Percentiles rank a stretch among this genome's conserved stretches.
phyloP scores from a whole-genome alignment of 2,888 invertebrate species.

The Phrixothrix hirtus region DNA sequence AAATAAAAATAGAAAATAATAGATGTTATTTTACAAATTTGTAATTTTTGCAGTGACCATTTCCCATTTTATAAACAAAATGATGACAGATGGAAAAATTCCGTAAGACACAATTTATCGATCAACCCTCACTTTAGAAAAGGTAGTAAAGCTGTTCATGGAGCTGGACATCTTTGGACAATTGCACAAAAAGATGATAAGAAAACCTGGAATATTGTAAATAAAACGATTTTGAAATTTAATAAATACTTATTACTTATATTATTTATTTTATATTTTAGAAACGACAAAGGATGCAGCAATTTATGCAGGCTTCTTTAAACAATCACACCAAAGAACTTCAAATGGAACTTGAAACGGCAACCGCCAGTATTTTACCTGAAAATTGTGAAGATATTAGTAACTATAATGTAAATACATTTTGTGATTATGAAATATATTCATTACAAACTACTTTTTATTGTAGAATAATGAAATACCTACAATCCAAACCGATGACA shows the following conservation, averaged over 20 bases:
- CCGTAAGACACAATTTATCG: slow-evolving; percentile 86
- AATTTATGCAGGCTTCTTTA: slow-evolving; percentile 56
- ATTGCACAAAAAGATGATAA: slow-evolving; percentile 70
- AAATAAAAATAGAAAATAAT: too few species aligned
- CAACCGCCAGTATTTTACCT: slow-evolving; percentile 60
- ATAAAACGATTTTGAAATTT: too few species aligned
- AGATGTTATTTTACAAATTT: too few species aligned
- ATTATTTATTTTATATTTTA: too few species aligned
- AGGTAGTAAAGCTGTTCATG: slow-evolving; percentile 82
- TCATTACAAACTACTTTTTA: slow-evolving; percentile 4
- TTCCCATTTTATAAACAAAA: slow-evolving; percentile 88
- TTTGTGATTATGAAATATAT: too few species aligned
- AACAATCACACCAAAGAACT: slow-evolving; percentile 40
- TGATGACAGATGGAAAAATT: slow-evolving; percentile 93
- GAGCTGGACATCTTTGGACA: slow-evolving; percentile 89
- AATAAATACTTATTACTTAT: too few species aligned
- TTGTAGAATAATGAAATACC: slow-evolving; percentile 19
- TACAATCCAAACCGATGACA: slow-evolving; percentile 12
- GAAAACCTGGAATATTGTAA: slow-evolving; percentile 63
- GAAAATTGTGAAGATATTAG: slow-evolving; percentile 41
- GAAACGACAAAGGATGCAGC: slow-evolving; percentile 62
- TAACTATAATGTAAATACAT: slow-evolving; percentile 15
- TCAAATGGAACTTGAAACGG: slow-evolving; percentile 60
- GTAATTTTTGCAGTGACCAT: slow-evolving; percentile 76
- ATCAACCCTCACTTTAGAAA: slow-evolving; percentile 91